Conservation (phyloP, 2,888 invertebrate genomes). For the Aleiodes testaceus region DNA sequence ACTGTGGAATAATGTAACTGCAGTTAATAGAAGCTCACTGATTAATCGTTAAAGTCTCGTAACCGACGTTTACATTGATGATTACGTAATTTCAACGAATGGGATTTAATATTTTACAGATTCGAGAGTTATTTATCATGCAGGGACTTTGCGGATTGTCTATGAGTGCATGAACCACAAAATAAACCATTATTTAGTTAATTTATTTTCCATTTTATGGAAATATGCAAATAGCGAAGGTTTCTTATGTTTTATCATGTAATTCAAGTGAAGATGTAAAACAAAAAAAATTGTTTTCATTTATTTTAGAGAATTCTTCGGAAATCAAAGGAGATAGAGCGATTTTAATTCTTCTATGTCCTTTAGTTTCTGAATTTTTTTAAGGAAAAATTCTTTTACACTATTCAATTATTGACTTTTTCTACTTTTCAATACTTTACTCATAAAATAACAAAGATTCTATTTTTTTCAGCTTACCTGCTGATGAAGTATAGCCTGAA, state of each 20-base stretch:
- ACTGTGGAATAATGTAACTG: neutral
- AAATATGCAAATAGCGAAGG: no score
- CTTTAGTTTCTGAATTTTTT: no score
- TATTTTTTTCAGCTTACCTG: conserved; percentile 61
- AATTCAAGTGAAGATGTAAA: neutral
- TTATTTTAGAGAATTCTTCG: no score
- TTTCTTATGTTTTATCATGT: no score
- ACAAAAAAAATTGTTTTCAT: neutral
- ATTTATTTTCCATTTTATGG: no score
- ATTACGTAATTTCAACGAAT: neutral
- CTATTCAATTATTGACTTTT: neutral
- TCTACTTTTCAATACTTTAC: neutral
- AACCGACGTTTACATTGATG: neutral
- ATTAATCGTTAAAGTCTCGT: conserved; percentile 14
- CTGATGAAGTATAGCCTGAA: conserved; percentile 68
- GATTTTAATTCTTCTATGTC: no score
- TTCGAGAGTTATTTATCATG: neutral
- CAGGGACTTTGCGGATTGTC: neutral
- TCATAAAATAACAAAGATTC: neutral
- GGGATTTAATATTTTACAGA: conserved; percentile 7
- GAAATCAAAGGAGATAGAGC: no score
- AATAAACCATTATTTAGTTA: neutral
- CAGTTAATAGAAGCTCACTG: neutral
- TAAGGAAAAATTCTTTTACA: no score
- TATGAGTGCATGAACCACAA: neutral